phyloP scores from a whole-genome alignment of 2,888 invertebrate genomes.

The Azorinus chamasolen region DNA sequence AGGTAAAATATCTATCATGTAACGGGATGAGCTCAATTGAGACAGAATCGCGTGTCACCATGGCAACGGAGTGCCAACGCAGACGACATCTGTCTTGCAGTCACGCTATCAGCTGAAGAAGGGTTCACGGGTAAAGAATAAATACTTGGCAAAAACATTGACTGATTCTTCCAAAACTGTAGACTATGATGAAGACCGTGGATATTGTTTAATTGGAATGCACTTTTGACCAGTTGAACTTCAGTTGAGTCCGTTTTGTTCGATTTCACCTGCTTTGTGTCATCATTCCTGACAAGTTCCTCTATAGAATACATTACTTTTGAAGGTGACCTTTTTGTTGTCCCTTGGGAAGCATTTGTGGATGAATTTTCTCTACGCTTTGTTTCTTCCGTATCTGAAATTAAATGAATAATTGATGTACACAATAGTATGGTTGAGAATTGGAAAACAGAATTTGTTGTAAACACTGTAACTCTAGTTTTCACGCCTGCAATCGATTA shows the following conservation, averaged over 20 bases:
- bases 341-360: neutral
- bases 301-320: slow-evolving; percentile 55
- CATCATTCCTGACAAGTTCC: slow-evolving; percentile 45
- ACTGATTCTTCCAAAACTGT: slow-evolving; percentile 55
- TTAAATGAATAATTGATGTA: neutral
- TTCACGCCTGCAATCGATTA: too few species aligned
- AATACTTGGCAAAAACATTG: slow-evolving; percentile 50
- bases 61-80: slow-evolving; percentile 54
- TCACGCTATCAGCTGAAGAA: slow-evolving; percentile 47
- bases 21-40: slow-evolving; percentile 22
- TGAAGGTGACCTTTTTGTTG: neutral
- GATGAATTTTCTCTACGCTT: neutral
- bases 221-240: slow-evolving; percentile 44
- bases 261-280: slow-evolving; percentile 10
- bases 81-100: slow-evolving; percentile 56
- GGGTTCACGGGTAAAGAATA: slow-evolving; percentile 48
- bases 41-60: slow-evolving; percentile 57
- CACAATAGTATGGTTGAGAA: neutral
- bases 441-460: neutral
- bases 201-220: slow-evolving; percentile 46
- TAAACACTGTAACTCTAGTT: too few species aligned
- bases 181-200: slow-evolving; percentile 30
- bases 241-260: slow-evolving; percentile 6
- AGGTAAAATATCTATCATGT: neutral
- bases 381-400: slow-evolving; percentile 2